Evolutionary conservation across 2,113 vertebrate genomes (phyloP).

Genomic region (Sphyrna mokarran): DNA sequence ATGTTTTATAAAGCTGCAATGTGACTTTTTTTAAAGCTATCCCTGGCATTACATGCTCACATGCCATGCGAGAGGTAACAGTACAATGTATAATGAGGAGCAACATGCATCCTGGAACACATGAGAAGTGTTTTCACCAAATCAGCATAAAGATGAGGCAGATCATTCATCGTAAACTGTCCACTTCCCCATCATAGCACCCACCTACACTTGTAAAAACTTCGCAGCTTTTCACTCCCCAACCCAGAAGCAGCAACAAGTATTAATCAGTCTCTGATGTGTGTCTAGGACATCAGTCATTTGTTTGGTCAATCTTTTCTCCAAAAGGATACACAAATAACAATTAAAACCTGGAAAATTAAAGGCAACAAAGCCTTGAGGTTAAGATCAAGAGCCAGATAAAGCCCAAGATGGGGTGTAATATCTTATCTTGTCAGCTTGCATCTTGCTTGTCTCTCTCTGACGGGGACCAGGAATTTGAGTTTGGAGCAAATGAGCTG

Average conservation of each 20-base stretch:
- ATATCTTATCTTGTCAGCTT: no score
- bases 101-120: no score
- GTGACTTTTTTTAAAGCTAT: not conserved
- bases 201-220: not conserved
- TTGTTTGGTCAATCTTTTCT: not conserved
- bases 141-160: not conserved
- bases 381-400: no score
- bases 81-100: not conserved
- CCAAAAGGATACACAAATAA: not conserved
- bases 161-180: not conserved
- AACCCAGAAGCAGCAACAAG: not conserved
- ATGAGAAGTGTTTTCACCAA: not conserved
- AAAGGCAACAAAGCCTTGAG: not conserved
- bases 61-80: not conserved
- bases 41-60: not conserved
- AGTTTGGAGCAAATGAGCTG: no score
- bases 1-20: no score
- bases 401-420: no score
- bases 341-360: not conserved
- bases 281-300: not conserved
- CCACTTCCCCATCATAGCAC: not conserved
- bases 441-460: no score
- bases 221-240: not conserved
- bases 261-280: not conserved
- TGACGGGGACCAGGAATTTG: no score